Evolutionary conservation across 2,797 vertebrate genomes (phyloP).

Genomic region (Cheirogaleus major): DNA sequence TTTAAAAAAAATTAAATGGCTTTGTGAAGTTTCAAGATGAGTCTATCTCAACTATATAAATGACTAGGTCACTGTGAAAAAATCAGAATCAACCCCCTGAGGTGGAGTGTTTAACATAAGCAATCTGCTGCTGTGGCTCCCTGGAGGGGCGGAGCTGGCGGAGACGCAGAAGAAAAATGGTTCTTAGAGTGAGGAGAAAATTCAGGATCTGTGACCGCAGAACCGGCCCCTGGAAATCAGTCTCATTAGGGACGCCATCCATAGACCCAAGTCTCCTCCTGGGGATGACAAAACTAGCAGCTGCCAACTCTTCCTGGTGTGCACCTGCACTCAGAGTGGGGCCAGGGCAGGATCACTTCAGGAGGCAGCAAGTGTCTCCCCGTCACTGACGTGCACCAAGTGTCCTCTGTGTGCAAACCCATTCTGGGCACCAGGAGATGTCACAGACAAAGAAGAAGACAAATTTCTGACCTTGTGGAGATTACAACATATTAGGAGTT

Average conservation of each 20-base stretch:
- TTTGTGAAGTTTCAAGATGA: conserved; percentile 61
- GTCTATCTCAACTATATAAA: conserved; percentile 58
- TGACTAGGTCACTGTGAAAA: conserved; percentile 46
- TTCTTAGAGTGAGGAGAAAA: conserved; percentile 61
- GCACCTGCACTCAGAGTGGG: accelerated
- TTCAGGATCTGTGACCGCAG: background rate
- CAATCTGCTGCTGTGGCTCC: conserved; percentile 70
- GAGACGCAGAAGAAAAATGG: conserved; percentile 64
- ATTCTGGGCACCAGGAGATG: background rate
- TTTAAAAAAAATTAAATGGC: conserved; percentile 54
- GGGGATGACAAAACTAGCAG: background rate
- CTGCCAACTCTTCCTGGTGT: background rate
- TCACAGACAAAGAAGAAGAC: background rate
- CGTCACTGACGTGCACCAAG: background rate
- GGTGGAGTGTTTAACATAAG: conserved; percentile 74
- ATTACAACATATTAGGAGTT: background rate
- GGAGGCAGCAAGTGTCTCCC: background rate
- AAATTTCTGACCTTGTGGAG: background rate
- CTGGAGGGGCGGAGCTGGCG: conserved; percentile 35
- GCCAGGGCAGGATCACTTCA: background rate
- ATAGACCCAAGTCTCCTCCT: background rate
- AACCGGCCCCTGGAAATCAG: conserved; percentile 20
- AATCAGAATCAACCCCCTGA: conserved; percentile 50
- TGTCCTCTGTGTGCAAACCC: background rate
- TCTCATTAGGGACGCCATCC: conserved; percentile 1